A percentile compares a stretch with the other conserved stretches of the same genome.
Conservation (phyloP, 2,113 vertebrate species). For the Oceanodroma tethys region DNA sequence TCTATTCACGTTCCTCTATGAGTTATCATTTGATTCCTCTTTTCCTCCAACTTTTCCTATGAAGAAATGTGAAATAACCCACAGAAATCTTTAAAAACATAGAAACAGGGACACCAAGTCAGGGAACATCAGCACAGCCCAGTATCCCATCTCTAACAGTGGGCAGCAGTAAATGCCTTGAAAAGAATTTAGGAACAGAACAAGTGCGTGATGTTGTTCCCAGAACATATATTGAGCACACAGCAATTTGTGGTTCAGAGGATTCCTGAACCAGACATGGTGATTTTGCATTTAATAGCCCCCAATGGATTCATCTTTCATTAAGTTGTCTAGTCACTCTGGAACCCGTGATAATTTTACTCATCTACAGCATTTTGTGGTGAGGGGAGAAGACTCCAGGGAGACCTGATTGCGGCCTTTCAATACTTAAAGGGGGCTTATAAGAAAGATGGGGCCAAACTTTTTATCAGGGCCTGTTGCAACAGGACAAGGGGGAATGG, state of each 20-base stretch:
- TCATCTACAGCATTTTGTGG: background rate
- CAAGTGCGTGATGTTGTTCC: background rate
- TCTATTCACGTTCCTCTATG: background rate
- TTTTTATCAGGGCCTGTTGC: background rate
- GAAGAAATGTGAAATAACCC: background rate
- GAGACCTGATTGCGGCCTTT: background rate
- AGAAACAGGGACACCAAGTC: background rate
- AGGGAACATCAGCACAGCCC: background rate
- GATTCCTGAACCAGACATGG: background rate
- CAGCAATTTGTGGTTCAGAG: constrained; percentile 5
- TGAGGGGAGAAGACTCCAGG: background rate
- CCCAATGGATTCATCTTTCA: background rate
- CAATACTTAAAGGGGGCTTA: background rate
- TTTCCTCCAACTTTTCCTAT: background rate
- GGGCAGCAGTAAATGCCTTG: background rate
- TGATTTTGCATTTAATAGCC: background rate
- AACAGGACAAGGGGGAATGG: background rate
- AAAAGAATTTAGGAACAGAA: background rate
- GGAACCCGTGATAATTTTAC: constrained; percentile 15
- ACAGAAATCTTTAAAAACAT: background rate
- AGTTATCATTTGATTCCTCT: background rate
- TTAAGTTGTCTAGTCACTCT: constrained; percentile 25
- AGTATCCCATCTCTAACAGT: background rate
- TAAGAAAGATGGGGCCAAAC: background rate
- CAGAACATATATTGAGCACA: background rate